Percentiles rank a stretch among this genome's conserved stretches.
These are phyloP conservation scores for Schizaphis graminum DNA, from an alignment of 2,888 invertebrate species.

Conservation along the genomic window DNA sequence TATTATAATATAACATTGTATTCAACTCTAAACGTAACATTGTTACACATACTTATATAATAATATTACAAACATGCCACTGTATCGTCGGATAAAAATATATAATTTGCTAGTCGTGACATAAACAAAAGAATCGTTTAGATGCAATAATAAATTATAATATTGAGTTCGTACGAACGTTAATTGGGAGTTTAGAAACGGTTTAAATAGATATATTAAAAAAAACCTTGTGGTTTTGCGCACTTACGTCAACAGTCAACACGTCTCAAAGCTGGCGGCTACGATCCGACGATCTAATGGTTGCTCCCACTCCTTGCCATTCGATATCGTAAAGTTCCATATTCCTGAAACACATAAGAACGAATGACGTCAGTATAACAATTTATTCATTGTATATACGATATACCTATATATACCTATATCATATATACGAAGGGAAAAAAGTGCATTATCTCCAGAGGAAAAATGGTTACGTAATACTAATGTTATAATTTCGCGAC, in stretches of 20 bases:
- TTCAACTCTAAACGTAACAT: background rate
- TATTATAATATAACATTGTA: background rate
- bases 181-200: background rate
- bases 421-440: background rate
- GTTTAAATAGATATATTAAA: background rate
- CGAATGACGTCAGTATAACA: background rate
- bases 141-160: background rate
- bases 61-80: background rate
- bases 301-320: background rate
- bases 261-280: slow-evolving; percentile 22
- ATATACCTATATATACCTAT: too few species aligned
- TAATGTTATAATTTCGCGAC: background rate
- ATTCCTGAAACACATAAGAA: slow-evolving; percentile 18
- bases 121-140: background rate
- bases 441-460: background rate
- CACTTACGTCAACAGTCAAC: slow-evolving; percentile 29
- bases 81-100: background rate
- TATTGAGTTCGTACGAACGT: background rate
- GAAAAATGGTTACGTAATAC: background rate
- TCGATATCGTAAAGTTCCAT: slow-evolving; percentile 19
- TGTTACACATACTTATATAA: background rate
- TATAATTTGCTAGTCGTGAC: background rate
- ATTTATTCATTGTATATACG: background rate
- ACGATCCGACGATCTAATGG: slow-evolving; percentile 7
- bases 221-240: background rate